Conservation (phyloP, 1,140 invertebrate genomes). For the Caenorhabditis brenneri region DNA sequence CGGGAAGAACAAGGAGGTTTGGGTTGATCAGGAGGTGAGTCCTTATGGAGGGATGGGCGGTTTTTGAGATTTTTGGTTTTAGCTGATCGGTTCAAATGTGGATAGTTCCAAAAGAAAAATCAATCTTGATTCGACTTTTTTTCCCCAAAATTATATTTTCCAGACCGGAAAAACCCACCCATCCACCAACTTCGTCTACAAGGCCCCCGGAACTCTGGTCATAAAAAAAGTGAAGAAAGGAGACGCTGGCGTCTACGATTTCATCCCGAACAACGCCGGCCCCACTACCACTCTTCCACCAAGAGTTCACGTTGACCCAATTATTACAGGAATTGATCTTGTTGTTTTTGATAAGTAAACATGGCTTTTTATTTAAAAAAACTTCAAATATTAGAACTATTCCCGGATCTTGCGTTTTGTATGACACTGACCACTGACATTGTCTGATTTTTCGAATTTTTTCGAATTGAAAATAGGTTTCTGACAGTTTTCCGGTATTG, state of each 20-base stretch:
- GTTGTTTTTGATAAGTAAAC: neutral
- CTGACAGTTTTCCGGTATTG: neutral
- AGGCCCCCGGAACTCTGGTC: neutral
- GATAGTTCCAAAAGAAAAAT: no score
- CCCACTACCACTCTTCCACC: neutral
- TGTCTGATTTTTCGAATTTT: neutral
- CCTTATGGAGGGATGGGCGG: no score
- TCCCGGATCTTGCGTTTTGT: neutral
- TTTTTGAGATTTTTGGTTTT: no score
- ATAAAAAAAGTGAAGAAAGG: neutral
- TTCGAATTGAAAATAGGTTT: neutral
- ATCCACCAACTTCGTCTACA: neutral
- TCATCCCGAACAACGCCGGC: neutral
- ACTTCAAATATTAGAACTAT: neutral
- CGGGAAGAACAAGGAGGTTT: neutral
- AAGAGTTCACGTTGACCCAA: neutral
- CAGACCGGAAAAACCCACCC: neutral
- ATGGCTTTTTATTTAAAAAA: neutral
- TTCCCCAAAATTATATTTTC: neutral
- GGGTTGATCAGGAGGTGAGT: no score
- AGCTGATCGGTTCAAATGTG: no score
- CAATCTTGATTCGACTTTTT: no score
- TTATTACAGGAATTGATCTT: neutral
- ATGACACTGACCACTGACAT: conserved; percentile 17
- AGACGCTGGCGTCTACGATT: neutral